Conservation (phyloP, 2,797 vertebrate genomes). For the Aselliscus stoliczkanus region DNA sequence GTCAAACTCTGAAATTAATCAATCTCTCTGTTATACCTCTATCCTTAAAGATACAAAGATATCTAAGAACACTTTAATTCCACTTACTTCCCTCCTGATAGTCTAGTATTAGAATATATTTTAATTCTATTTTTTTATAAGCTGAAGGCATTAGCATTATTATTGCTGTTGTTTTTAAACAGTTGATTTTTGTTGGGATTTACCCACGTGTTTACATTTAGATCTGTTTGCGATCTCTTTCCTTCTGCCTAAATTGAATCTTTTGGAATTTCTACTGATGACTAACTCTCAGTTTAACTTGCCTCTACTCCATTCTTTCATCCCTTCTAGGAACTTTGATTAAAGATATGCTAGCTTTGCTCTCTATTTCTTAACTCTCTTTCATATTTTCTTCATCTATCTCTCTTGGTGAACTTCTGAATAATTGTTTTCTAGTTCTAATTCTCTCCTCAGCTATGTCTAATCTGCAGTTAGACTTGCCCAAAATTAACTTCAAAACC, state of each 20-base stretch:
- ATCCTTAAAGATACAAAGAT: neutral
- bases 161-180: neutral
- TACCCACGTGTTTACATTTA: neutral
- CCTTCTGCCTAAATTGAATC: neutral
- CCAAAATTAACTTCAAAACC: neutral
- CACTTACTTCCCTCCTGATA: neutral
- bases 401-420: neutral
- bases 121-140: neutral
- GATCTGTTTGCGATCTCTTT: neutral
- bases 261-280: neutral
- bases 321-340: neutral
- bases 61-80: conserved; percentile 10
- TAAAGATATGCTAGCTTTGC: neutral
- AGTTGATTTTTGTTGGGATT: neutral
- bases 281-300: neutral
- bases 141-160: neutral
- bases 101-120: neutral
- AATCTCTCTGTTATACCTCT: neutral
- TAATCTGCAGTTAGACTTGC: neutral
- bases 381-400: neutral
- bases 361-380: neutral
- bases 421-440: conserved; percentile 14
- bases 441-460: neutral
- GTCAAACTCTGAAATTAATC: neutral
- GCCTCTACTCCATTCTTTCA: neutral